A percentile compares a stretch with the other conserved stretches of the same genome.
Evolutionary conservation across 2,888 invertebrate genomes (phyloP).

Genomic region (Conistra vaccinii): DNA sequence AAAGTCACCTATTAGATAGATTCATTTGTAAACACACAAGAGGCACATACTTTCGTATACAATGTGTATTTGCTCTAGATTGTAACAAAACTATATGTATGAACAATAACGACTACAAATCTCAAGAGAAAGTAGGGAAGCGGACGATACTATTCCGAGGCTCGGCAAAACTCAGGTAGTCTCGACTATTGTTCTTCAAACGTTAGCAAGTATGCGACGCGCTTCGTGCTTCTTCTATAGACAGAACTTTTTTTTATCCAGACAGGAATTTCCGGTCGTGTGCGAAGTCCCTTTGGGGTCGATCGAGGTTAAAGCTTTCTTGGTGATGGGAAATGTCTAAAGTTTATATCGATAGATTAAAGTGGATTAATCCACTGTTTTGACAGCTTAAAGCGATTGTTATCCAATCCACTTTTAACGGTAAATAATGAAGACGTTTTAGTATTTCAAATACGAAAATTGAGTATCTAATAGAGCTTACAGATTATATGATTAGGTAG

Average conservation of each 20-base stretch:
- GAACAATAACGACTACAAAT: conserved; percentile 16
- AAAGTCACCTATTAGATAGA: conserved; percentile 18
- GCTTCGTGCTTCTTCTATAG: conserved; percentile 33
- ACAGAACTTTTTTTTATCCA: conserved; percentile 67
- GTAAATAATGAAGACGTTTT: background rate
- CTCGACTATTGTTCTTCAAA: conserved; percentile 34
- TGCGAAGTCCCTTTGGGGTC: conserved; percentile 62
- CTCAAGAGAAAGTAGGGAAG: conserved; percentile 48
- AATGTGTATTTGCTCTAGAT: conserved; percentile 40
- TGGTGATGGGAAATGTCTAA: conserved; percentile 14
- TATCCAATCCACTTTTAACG: background rate
- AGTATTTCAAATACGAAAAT: background rate
- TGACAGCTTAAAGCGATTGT: background rate
- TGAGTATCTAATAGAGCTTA: background rate
- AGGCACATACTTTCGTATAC: conserved; percentile 19
- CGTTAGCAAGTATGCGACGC: conserved; percentile 29
- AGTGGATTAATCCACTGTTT: background rate
- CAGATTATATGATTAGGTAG: background rate
- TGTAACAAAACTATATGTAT: conserved; percentile 18
- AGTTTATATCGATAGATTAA: conserved; percentile 13
- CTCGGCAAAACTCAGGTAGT: conserved; percentile 34
- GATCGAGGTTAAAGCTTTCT: conserved; percentile 58
- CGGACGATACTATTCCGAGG: conserved; percentile 1
- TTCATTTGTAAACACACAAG: conserved; percentile 14
- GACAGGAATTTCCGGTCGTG: conserved; percentile 77